These are phyloP conservation scores for Drosophila pallidifrons DNA, from an alignment of 1,140 invertebrate genomes.

Conservation along the genomic window DNA sequence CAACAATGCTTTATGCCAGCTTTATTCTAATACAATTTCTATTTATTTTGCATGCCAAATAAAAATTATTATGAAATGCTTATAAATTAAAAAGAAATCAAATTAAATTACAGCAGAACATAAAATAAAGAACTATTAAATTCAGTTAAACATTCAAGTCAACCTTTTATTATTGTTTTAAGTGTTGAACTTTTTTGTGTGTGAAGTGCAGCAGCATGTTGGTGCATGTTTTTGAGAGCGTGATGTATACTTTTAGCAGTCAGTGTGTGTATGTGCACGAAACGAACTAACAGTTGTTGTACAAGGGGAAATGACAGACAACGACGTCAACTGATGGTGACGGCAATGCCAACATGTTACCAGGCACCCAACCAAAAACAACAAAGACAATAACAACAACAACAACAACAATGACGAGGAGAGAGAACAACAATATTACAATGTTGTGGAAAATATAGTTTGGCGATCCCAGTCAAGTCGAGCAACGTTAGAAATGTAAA, in stretches of 20 bases:
- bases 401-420: constrained; percentile 10
- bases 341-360: constrained; percentile 62
- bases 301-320: constrained; percentile 67
- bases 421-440: constrained; percentile 10
- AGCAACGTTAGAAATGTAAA: constrained; percentile 69
- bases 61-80: too few relatives aligned
- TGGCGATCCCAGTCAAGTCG: constrained; percentile 38
- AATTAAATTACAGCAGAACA: too few relatives aligned
- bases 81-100: too few relatives aligned
- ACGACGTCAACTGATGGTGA: constrained; percentile 32
- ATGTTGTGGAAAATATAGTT: constrained; percentile 44
- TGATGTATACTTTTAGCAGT: constrained; percentile 13
- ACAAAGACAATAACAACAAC: not conserved
- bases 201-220: not conserved
- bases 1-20: constrained; percentile 9
- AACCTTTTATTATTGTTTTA: too few relatives aligned
- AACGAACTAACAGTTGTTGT: constrained; percentile 55
- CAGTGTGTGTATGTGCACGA: constrained; percentile 21
- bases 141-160: too few relatives aligned
- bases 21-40: not conserved
- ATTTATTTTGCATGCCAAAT: too few relatives aligned
- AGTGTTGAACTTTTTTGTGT: too few relatives aligned
- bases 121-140: too few relatives aligned
- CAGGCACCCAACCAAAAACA: constrained; percentile 11
- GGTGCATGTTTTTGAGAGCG: constrained; percentile 3